Evolutionary conservation across 35 echinoderm and acorn worm species (phyloP).

Genomic region (Heliocidaris erythrogramma): DNA sequence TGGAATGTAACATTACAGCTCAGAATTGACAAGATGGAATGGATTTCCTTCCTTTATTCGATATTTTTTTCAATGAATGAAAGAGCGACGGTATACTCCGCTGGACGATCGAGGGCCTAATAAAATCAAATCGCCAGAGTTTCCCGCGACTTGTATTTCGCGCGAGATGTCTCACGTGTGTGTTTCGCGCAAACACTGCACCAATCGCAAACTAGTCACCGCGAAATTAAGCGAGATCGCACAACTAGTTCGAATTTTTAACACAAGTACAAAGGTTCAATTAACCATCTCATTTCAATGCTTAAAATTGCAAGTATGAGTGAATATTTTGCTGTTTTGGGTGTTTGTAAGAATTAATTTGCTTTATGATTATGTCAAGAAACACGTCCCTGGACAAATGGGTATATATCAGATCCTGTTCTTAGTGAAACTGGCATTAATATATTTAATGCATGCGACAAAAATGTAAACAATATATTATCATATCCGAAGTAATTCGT

Average conservation of each 20-base stretch:
- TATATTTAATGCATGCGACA: neutral
- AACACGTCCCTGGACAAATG: neutral
- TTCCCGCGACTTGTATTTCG: slow-evolving; percentile 68
- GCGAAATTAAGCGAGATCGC: neutral
- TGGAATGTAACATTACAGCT: neutral
- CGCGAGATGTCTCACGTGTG: slow-evolving; percentile 56
- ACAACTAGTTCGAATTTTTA: neutral
- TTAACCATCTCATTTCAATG: too few relatives aligned
- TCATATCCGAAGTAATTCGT: neutral
- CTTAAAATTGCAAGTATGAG: neutral
- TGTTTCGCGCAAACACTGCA: slow-evolving; percentile 41
- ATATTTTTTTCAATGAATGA: slow-evolving; percentile 32
- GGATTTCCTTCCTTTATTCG: slow-evolving; percentile 19
- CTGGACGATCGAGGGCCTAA: neutral
- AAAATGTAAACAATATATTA: slow-evolving; percentile 9
- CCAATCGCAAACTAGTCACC: slow-evolving; percentile 46
- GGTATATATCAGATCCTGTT: neutral
- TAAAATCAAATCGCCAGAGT: slow-evolving; percentile 27
- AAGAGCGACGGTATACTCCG: neutral
- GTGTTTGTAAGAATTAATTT: neutral
- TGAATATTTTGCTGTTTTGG: neutral
- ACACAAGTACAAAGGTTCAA: too few relatives aligned
- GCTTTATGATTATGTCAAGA: neutral
- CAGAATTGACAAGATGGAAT: slow-evolving; percentile 1
- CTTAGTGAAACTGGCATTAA: neutral